These are phyloP conservation scores for Trissolcus basalis DNA, from an alignment of 1,140 invertebrate genomes.

Conservation along the genomic window DNA sequence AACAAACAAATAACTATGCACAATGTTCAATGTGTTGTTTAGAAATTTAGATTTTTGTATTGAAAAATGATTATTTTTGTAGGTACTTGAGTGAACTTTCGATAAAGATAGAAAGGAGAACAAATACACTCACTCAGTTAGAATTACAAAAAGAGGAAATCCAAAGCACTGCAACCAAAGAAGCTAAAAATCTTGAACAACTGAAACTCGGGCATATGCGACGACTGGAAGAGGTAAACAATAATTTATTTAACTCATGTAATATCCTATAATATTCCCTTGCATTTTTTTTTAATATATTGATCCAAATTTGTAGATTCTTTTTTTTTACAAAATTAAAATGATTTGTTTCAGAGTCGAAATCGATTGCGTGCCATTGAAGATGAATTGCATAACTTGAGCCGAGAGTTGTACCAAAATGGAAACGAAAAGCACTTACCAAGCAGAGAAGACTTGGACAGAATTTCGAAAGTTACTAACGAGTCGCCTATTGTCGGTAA, in stretches of 20 bases:
- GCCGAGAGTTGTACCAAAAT: conserved; percentile 75
- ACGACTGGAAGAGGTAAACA: conserved; percentile 78
- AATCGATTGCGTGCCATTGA: conserved; percentile 79
- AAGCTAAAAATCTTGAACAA: conserved; percentile 80
- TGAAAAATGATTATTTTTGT: too few relatives aligned
- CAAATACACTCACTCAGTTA: conserved; percentile 80
- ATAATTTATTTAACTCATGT: conserved; percentile 1
- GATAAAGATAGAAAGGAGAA: conserved; percentile 80
- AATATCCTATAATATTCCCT: too few relatives aligned
- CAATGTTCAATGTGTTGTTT: too few relatives aligned
- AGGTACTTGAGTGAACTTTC: conserved; percentile 80
- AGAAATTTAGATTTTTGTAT: too few relatives aligned
- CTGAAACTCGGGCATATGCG: conserved; percentile 79
- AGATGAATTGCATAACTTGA: conserved; percentile 78
- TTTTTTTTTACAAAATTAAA: conserved; percentile 9
- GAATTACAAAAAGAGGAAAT: conserved; percentile 81
- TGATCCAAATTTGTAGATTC: too few relatives aligned
- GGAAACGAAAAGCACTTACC: conserved; percentile 79
- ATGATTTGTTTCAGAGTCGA: conserved; percentile 69
- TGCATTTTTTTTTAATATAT: too few relatives aligned
- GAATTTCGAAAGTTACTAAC: conserved; percentile 90
- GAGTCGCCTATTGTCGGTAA: conserved; percentile 85
- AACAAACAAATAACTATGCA: too few relatives aligned
- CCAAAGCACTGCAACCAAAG: conserved; percentile 78
- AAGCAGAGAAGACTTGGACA: conserved; percentile 89